phyloP scores from a whole-genome alignment of 2,797 vertebrate genomes.

The Brotogeris chrysoptera region DNA sequence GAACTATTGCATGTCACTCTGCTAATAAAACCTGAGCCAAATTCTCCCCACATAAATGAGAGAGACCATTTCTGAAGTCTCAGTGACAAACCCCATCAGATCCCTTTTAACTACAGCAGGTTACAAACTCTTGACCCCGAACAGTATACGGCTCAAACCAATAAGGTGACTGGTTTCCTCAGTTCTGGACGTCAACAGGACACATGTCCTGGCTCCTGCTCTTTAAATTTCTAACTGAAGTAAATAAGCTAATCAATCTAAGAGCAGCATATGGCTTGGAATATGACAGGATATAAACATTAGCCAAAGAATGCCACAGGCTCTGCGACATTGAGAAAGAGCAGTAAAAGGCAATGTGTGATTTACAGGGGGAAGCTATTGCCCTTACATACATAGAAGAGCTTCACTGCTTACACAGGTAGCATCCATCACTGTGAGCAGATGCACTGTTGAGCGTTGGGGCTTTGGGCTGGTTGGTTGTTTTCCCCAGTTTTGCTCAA shows the following conservation, averaged over 20 bases:
- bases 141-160: neutral
- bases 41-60: neutral
- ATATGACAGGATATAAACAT: neutral
- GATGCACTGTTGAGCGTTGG: neutral
- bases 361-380: neutral
- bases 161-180: neutral
- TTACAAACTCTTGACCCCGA: neutral
- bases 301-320: neutral
- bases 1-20: neutral
- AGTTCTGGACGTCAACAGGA: neutral
- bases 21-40: neutral
- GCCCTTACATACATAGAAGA: neutral
- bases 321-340: neutral
- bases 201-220: neutral
- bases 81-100: neutral
- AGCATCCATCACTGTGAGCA: neutral
- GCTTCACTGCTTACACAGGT: neutral
- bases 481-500: neutral
- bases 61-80: neutral
- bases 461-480: neutral
- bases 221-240: neutral
- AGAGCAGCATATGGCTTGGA: neutral
- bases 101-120: neutral
- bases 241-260: neutral
- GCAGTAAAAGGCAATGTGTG: neutral